phyloP scores from a whole-genome alignment of 1,140 invertebrate species.

The Chymomyza costata region DNA sequence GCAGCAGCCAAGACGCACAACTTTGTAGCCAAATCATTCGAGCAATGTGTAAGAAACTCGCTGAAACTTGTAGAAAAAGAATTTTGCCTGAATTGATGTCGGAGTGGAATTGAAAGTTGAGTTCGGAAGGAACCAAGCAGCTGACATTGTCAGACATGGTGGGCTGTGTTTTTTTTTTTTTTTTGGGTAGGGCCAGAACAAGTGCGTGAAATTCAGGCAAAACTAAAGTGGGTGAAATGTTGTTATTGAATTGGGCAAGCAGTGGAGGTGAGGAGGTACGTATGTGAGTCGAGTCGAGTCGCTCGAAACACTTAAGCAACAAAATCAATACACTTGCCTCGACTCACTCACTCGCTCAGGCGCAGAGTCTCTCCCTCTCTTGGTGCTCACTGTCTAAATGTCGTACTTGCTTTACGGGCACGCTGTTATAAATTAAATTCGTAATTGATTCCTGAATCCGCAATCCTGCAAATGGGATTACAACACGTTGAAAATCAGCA shows the following conservation, averaged over 20 bases:
- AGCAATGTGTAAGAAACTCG: constrained; percentile 37
- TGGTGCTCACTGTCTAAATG: constrained; percentile 28
- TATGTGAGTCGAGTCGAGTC: background rate
- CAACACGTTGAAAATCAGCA: constrained; percentile 65
- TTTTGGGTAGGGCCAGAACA: no score
- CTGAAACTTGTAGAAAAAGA: constrained; percentile 24
- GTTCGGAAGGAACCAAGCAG: constrained; percentile 14
- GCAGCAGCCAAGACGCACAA: constrained; percentile 16
- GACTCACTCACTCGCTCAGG: background rate
- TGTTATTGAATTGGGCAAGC: no score
- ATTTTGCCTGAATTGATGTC: constrained; percentile 25
- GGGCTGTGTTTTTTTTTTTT: background rate
- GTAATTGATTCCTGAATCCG: constrained; percentile 72
- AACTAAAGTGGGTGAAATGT: no score
- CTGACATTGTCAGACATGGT: constrained; percentile 28
- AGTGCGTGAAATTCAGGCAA: no score
- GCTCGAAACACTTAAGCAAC: constrained; percentile 23
- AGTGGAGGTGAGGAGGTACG: no score
- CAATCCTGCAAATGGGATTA: constrained; percentile 72
- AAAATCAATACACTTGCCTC: constrained; percentile 44
- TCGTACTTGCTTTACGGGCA: constrained; percentile 36
- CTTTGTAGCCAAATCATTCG: constrained; percentile 56
- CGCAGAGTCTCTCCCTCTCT: background rate
- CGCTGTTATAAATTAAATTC: constrained; percentile 67
- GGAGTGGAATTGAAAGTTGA: no score